Evolutionary conservation across 2,113 vertebrate genomes (phyloP).

Genomic region (Pyxicephalus adspersus): DNA sequence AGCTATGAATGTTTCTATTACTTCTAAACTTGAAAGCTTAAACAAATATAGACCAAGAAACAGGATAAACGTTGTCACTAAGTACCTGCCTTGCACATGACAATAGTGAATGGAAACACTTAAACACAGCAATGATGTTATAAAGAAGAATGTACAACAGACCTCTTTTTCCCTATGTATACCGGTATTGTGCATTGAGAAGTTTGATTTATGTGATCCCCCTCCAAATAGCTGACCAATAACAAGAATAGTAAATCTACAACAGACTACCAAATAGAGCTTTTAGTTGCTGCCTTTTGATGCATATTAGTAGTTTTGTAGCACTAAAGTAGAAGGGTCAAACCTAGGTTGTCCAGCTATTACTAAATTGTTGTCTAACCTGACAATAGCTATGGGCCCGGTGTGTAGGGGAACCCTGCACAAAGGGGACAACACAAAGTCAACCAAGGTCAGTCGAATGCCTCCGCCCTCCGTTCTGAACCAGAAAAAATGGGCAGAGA

Average conservation of each 20-base stretch:
- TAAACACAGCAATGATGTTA: conserved; percentile 13
- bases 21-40: conserved; percentile 73
- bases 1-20: conserved; percentile 71
- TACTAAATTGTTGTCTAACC: background rate
- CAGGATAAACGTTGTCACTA: conserved; percentile 13
- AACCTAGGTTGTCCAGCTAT: background rate
- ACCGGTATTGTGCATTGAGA: conserved; percentile 17
- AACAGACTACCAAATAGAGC: conserved; percentile 32
- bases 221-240: conserved; percentile 36
- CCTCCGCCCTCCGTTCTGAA: background rate
- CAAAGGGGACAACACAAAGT: conserved; percentile 3
- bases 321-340: conserved; percentile 47
- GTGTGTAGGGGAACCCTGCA: background rate
- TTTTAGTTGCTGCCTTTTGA: conserved; percentile 42
- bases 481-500: conserved; percentile 27
- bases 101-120: conserved; percentile 46
- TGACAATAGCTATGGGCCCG: background rate
- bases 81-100: conserved; percentile 48
- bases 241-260: conserved; percentile 1
- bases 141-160: conserved; percentile 41
- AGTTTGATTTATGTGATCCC: conserved; percentile 9
- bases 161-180: conserved; percentile 10
- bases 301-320: conserved; percentile 66
- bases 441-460: conserved; percentile 10
- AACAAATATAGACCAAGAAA: conserved; percentile 54